Conservation (phyloP, 2,797 vertebrate genomes). For the Lepus oiostolus region DNA sequence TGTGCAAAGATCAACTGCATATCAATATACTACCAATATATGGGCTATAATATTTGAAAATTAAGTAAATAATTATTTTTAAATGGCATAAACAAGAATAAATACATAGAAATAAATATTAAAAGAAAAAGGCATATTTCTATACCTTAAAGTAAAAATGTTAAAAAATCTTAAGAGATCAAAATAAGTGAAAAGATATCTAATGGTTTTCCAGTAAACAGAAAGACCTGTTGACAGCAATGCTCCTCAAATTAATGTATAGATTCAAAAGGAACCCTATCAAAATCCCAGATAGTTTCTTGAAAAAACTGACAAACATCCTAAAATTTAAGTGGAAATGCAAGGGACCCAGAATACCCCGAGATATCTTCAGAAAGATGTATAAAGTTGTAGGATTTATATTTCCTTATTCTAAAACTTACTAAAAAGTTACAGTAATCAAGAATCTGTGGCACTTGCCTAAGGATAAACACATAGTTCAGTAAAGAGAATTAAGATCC, state of each 20-base stretch:
- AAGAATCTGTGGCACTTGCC: not conserved
- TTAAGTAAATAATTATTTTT: conserved; percentile 47
- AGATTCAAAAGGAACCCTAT: not conserved
- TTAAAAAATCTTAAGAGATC: no score
- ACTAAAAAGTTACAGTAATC: conserved; percentile 16
- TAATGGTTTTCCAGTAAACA: no score
- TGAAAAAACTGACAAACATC: conserved; percentile 15
- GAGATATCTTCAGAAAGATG: not conserved
- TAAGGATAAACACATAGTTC: not conserved
- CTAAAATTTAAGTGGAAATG: conserved; percentile 61
- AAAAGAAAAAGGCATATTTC: not conserved
- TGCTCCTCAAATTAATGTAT: no score
- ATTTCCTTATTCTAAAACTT: conserved; percentile 28
- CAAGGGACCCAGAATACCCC: not conserved
- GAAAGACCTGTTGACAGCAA: no score
- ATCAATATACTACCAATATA: not conserved
- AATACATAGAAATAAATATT: conserved; percentile 28
- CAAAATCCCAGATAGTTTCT: not conserved
- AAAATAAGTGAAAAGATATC: no score
- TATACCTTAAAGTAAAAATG: not conserved
- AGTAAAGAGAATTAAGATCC: not conserved
- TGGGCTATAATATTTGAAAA: conserved; percentile 51
- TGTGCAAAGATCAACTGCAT: conserved; percentile 30
- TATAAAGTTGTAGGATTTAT: not conserved
- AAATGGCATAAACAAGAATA: not conserved